Evolutionary conservation across 2,113 vertebrate species (phyloP).

Genomic region (Lepisosteus oculatus): DNA sequence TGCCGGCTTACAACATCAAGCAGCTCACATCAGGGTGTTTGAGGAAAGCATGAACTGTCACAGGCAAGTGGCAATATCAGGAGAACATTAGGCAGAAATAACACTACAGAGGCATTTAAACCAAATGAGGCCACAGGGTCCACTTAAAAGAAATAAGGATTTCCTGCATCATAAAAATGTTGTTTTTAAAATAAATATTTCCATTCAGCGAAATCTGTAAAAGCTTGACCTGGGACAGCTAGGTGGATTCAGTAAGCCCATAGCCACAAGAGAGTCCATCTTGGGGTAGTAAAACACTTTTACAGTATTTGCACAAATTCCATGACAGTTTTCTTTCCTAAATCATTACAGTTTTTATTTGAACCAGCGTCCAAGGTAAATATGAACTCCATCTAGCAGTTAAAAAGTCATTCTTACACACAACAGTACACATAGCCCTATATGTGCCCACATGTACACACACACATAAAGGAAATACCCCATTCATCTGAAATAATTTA

Average conservation of each 20-base stretch:
- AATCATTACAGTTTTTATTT: conserved; percentile 26
- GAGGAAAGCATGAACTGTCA: conserved; percentile 22
- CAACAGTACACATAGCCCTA: not conserved
- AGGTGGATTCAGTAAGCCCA: conserved; percentile 28
- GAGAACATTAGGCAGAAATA: conserved; percentile 41
- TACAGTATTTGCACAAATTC: conserved; percentile 34
- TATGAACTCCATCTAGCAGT: conserved; percentile 4
- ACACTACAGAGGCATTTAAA: conserved; percentile 34
- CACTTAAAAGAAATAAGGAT: conserved; percentile 42
- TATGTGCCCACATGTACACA: conserved; percentile 2
- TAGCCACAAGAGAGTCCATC: conserved; percentile 40
- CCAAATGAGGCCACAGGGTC: conserved; percentile 39
- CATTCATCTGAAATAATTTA: too few relatives aligned
- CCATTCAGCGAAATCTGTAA: conserved; percentile 31
- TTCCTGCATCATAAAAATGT: conserved; percentile 53
- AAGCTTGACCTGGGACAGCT: conserved; percentile 35
- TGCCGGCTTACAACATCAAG: not conserved
- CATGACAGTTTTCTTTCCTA: conserved; percentile 35
- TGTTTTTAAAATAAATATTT: conserved; percentile 52
- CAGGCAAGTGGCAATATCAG: conserved; percentile 36
- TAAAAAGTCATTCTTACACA: not conserved
- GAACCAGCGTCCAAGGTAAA: conserved; percentile 27
- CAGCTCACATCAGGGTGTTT: conserved; percentile 22
- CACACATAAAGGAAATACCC: not conserved
- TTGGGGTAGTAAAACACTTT: conserved; percentile 50